These are phyloP conservation scores for Catostomus latipinnis DNA, from an alignment of 2,797 vertebrate genomes.

Conservation along the genomic window DNA sequence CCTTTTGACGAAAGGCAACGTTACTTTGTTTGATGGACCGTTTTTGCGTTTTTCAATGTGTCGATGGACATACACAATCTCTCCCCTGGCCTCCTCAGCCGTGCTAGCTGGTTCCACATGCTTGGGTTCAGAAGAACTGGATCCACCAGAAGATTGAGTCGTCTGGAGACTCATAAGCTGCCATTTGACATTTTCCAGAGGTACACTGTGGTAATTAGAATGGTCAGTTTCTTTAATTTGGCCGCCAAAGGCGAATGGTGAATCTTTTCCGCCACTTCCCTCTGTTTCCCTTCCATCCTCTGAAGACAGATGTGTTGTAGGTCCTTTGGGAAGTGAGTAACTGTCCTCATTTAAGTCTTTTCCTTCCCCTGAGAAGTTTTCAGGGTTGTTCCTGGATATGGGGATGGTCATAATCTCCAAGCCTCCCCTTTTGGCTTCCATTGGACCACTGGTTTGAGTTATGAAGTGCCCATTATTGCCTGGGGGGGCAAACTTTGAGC, in stretches of 20 bases:
- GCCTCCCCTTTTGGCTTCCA: slow-evolving; percentile 77
- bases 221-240: slow-evolving; percentile 45
- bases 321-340: slow-evolving; percentile 41
- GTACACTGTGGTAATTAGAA: slow-evolving; percentile 52
- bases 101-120: slow-evolving; percentile 37
- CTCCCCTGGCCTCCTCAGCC: slow-evolving; percentile 73
- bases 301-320: slow-evolving; percentile 15
- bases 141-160: slow-evolving; percentile 36
- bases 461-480: slow-evolving; percentile 34
- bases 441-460: slow-evolving; percentile 59
- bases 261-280: slow-evolving; percentile 73
- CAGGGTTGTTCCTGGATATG: slow-evolving; percentile 68
- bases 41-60: slow-evolving; percentile 58
- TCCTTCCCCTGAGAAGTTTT: slow-evolving; percentile 81
- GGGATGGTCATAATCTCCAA: slow-evolving; percentile 77
- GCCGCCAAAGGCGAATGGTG: slow-evolving; percentile 40
- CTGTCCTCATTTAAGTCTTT: slow-evolving; percentile 69
- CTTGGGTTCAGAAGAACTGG: slow-evolving; percentile 35
- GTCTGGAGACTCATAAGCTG: slow-evolving; percentile 70
- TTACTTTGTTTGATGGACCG: slow-evolving; percentile 25
- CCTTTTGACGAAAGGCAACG: slow-evolving; percentile 52
- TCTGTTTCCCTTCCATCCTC: slow-evolving; percentile 72
- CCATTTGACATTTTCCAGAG: slow-evolving; percentile 68
- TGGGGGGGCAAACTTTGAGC: slow-evolving; percentile 56
- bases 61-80: slow-evolving; percentile 69